phyloP scores from a whole-genome alignment of 2,113 vertebrate species.

The Paradoxurus hermaphroditus region DNA sequence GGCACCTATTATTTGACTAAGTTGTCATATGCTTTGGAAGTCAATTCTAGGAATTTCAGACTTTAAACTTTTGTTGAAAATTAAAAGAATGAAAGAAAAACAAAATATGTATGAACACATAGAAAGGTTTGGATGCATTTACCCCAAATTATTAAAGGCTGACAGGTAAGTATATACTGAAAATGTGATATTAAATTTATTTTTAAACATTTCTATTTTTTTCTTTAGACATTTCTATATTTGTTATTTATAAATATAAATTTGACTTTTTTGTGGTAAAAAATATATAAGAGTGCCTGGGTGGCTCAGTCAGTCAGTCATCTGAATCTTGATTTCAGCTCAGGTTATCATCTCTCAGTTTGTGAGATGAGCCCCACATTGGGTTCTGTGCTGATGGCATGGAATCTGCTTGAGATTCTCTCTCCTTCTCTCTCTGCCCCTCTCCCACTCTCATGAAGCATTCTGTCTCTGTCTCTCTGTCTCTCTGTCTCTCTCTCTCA shows the following conservation, averaged over 20 bases:
- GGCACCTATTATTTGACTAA: not conserved
- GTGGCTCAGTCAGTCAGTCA: no score
- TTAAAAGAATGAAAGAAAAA: not conserved
- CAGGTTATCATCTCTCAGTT: no score
- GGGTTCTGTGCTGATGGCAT: no score
- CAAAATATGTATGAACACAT: not conserved
- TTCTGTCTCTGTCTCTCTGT: no score
- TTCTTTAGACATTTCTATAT: not conserved
- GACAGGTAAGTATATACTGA: not conserved
- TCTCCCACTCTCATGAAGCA: no score
- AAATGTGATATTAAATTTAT: not conserved
- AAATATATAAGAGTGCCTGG: not conserved
- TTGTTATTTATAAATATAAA: not conserved
- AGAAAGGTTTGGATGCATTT: not conserved
- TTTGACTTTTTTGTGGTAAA: not conserved
- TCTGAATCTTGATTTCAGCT: no score
- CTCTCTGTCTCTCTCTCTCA: no score
- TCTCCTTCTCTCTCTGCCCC: no score
- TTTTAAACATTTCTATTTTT: not conserved
- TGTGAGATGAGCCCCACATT: no score
- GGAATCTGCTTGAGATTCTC: no score
- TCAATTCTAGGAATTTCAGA: not conserved
- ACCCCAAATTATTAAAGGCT: not conserved
- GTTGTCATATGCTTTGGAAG: not conserved
- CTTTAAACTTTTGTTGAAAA: not conserved